phyloP scores from a whole-genome alignment of 2,113 vertebrate species.

The Lagopus leucura region DNA sequence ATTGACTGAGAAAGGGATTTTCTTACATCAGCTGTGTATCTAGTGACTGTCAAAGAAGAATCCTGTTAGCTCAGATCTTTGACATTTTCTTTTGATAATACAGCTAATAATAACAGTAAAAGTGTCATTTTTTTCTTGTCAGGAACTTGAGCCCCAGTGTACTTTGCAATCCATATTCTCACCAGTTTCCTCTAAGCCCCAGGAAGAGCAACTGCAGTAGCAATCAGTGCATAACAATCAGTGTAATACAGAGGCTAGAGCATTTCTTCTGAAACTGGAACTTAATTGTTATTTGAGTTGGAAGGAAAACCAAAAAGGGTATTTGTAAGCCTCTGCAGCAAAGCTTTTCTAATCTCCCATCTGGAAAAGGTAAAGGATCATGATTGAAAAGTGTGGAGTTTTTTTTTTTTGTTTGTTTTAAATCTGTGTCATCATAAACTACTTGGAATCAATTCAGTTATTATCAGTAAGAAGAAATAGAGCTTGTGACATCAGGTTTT shows the following conservation, averaged over 20 bases:
- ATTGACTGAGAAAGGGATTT: not conserved
- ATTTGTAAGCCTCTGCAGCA: not conserved
- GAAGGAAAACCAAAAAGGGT: constrained; percentile 4
- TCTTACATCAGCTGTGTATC: not conserved
- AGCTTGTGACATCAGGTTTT: not conserved
- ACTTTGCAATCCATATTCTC: not conserved
- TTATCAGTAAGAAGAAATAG: not conserved
- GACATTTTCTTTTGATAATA: not conserved
- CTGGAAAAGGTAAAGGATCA: not conserved
- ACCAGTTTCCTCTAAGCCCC: not conserved
- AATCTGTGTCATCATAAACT: not conserved
- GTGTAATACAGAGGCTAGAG: not conserved
- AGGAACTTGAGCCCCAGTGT: not conserved
- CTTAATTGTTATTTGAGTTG: not conserved
- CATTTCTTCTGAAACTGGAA: not conserved
- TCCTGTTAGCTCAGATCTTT: not conserved
- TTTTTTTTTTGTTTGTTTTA: not conserved
- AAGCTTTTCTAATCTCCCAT: not conserved
- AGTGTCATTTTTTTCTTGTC: not conserved
- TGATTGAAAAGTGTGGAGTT: not conserved
- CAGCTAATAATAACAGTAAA: not conserved
- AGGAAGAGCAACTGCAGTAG: not conserved
- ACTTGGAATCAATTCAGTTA: not conserved
- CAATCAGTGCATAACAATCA: not conserved
- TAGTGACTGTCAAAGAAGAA: not conserved